Percentiles rank a stretch among this genome's conserved stretches.
These are phyloP conservation scores for Cossypha caffra DNA, from an alignment of 2,797 vertebrate genomes.

Conservation along the genomic window DNA sequence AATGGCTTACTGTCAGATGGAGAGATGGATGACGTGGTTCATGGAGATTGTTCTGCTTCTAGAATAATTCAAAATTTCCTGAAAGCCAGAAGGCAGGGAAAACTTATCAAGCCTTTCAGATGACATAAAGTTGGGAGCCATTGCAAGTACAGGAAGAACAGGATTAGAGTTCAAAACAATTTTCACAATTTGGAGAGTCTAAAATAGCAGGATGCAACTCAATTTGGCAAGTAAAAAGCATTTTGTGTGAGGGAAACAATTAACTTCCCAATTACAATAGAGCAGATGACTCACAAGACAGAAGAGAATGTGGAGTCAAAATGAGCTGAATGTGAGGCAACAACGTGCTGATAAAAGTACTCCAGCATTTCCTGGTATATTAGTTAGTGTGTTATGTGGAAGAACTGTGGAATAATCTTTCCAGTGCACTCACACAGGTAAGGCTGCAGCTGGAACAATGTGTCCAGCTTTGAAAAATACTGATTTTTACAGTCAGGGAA, in stretches of 20 bases:
- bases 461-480: not conserved
- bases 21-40: not conserved
- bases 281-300: constrained; percentile 41
- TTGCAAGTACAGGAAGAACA: not conserved
- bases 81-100: not conserved
- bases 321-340: not conserved
- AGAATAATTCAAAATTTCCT: not conserved
- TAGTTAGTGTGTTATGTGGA: not conserved
- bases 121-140: not conserved
- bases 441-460: not conserved
- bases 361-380: not conserved
- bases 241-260: constrained; percentile 30
- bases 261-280: constrained; percentile 32
- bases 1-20: not conserved
- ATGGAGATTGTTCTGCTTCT: constrained; percentile 3
- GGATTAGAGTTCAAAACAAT: not conserved
- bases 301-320: constrained; percentile 8
- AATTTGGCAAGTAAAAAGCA: not conserved
- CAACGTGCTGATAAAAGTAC: not conserved
- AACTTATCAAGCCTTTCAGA: not conserved
- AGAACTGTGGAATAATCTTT: not conserved
- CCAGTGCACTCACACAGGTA: not conserved
- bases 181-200: not conserved
- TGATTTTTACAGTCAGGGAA: not conserved
- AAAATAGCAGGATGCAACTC: not conserved